Evolutionary conservation across 2,113 vertebrate species (phyloP).

Genomic region (Platichthys stellatus): DNA sequence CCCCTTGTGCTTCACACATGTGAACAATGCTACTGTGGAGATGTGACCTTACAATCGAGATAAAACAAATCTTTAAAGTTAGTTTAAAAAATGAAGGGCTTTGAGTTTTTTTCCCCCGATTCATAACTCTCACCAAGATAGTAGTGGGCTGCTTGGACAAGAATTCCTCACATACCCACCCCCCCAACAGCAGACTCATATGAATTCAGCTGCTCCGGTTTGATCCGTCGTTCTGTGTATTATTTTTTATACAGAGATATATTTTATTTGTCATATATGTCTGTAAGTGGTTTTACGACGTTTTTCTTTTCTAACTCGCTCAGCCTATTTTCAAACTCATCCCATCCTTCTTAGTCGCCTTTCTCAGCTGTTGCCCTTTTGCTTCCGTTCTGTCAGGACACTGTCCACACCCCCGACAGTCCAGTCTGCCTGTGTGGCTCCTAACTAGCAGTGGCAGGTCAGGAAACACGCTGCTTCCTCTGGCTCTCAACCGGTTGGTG

Average conservation of each 20-base stretch:
- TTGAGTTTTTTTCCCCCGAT: neutral
- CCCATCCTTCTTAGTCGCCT: slow-evolving; percentile 14
- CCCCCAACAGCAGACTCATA: slow-evolving; percentile 33
- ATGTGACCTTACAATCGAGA: slow-evolving; percentile 19
- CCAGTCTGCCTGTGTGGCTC: slow-evolving; percentile 42
- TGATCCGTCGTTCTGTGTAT: neutral
- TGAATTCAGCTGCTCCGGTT: slow-evolving; percentile 1
- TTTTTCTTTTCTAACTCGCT: neutral
- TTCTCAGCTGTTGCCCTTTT: slow-evolving; percentile 7
- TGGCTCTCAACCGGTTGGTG: slow-evolving; percentile 54
- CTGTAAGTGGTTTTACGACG: neutral
- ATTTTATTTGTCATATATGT: too few species aligned
- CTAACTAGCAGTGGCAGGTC: slow-evolving; percentile 61
- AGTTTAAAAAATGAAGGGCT: neutral
- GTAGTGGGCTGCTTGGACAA: slow-evolving; percentile 3
- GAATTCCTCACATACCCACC: slow-evolving; percentile 60
- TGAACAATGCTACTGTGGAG: slow-evolving; percentile 27
- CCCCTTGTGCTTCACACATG: slow-evolving; percentile 25
- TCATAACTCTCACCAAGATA: slow-evolving; percentile 19
- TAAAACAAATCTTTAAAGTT: neutral
- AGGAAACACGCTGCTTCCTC: slow-evolving; percentile 58
- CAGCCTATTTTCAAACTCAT: neutral
- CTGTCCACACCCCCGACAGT: slow-evolving; percentile 25
- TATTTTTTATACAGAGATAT: too few species aligned
- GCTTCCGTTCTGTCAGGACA: slow-evolving; percentile 30